Evolutionary conservation across 2,113 vertebrate species (phyloP), one percentile per base, ranked within the genome.

Genomic region (Apaloderma vittatum): DNA sequence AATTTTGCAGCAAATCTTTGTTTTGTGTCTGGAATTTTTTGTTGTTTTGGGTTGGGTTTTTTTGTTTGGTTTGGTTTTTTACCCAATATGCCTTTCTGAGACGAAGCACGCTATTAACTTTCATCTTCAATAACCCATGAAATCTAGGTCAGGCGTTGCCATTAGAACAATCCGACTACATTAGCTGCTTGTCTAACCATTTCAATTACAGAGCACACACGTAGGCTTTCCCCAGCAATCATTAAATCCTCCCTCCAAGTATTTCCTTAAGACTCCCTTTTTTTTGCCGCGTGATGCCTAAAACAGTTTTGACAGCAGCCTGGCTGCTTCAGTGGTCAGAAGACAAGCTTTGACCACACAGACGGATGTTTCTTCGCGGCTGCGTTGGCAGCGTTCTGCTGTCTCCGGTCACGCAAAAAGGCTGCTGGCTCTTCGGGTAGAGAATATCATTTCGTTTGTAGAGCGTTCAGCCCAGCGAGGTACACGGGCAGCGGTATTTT

Each of bases 121-220:
- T 34, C 75, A 70, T 73, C 88, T 84, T 81, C 92, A 95, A 43
- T 62, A 92, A 91, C 91, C 93, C 91, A 70, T 21, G 79, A 95
- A 97, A 97, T 95, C 59, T 93, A 93, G 95, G 93, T 90, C 97
- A 95, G 58, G 70, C 48, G 20, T 45, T 51, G 91, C 95, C 88
- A 86, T 94, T 88, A 94, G 88, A 93, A 93, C 81, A 65, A 94
- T 86, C 87, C 80, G 76, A 89, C 63, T 52, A 55, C 51, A 71
- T 88, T 73, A 95, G 72, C 94, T 83, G 87, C 85, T 29, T 80
- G 71, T 65, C 89, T 81, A 92, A 92, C 76, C 76, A 72, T 70
- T 93, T 68, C 79, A 86, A 4, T 81, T 30, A 80, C 72, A 68
- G 46, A 92, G 49, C 59, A 68, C 68, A 54, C n/a, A 75, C 9